These are phyloP conservation scores for Forbesichthys agassizii DNA, from an alignment of 2,113 vertebrate genomes.

Conservation along the genomic window DNA sequence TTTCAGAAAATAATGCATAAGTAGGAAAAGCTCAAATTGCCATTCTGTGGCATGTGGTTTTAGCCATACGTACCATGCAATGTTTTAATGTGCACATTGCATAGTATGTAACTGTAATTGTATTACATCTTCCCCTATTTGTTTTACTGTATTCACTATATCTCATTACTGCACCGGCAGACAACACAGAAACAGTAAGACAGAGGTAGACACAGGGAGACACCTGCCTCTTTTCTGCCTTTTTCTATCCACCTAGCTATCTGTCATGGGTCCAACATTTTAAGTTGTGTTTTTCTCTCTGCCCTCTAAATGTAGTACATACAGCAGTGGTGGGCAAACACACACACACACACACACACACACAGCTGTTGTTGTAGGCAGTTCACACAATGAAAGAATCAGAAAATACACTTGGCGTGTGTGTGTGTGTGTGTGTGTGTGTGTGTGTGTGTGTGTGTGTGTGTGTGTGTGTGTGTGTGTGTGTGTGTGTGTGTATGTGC, in stretches of 20 bases:
- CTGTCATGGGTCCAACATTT: background rate
- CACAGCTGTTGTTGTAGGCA: conserved; percentile 8
- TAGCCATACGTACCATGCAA: too few species aligned
- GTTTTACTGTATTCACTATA: too few species aligned
- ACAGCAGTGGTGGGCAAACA: conserved; percentile 7
- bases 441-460: background rate
- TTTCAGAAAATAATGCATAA: too few species aligned
- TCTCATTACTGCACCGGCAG: background rate
- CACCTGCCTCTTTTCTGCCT: background rate
- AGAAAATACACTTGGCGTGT: background rate
- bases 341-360: conserved; percentile 7
- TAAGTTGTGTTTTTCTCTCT: background rate
- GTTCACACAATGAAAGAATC: conserved; percentile 1
- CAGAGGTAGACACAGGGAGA: too few species aligned
- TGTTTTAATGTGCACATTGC: too few species aligned
- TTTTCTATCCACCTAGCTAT: background rate
- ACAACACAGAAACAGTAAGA: too few species aligned
- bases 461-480: conserved; percentile 7
- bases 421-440: background rate
- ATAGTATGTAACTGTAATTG: too few species aligned
- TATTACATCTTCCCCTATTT: too few species aligned
- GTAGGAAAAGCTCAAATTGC: too few species aligned
- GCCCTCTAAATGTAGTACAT: conserved; percentile 18
- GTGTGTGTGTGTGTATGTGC: conserved; percentile 5
- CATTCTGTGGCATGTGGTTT: background rate